Percentiles rank a stretch among this genome's conserved stretches.
Evolutionary conservation across 2,888 invertebrate species (phyloP).

Genomic region (Serripes groenlandicus): DNA sequence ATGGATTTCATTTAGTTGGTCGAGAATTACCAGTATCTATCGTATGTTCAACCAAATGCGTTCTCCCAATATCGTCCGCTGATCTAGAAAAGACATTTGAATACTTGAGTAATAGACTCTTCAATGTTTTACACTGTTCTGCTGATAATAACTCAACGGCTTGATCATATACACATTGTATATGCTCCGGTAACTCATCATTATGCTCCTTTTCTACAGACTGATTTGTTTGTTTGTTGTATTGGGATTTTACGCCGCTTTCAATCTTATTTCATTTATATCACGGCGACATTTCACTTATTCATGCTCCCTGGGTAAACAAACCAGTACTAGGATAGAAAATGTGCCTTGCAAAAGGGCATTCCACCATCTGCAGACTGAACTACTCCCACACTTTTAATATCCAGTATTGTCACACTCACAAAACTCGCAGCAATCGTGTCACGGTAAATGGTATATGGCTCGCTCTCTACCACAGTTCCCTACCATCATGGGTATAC

Average conservation of each 20-base stretch:
- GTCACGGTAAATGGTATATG: constrained; percentile 16
- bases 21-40: no score
- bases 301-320: no score
- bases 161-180: not conserved
- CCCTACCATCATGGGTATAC: constrained; percentile 31
- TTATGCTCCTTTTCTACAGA: not conserved
- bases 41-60: no score
- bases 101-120: constrained; percentile 24
- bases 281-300: no score
- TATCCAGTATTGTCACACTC: not conserved
- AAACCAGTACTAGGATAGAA: no score
- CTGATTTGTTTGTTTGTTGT: no score
- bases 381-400: not conserved
- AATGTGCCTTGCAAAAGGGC: no score
- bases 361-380: no score
- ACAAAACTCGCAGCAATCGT: constrained; percentile 28
- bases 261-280: no score
- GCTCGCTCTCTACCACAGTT: constrained; percentile 8
- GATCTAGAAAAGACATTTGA: constrained; percentile 38
- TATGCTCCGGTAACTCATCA: constrained; percentile 3
- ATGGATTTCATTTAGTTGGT: no score
- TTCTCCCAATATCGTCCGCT: no score
- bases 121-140: not conserved
- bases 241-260: no score
- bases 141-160: not conserved